phyloP scores from a whole-genome alignment of 2,888 invertebrate species.

The Dryadula phaetusa region DNA sequence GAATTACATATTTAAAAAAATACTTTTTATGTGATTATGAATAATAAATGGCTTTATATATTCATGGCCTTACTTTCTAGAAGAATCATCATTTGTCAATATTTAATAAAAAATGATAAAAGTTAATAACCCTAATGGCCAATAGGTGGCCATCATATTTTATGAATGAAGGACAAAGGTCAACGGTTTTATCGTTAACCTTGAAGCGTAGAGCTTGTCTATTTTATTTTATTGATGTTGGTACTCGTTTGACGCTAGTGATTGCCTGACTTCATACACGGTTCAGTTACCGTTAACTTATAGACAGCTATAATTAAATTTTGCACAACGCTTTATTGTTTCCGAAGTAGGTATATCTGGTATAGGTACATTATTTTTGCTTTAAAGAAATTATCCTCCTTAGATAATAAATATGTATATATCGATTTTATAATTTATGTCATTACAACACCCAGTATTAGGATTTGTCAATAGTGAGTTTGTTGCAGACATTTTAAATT shows the following conservation, averaged over 20 bases:
- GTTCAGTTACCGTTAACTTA: constrained; percentile 4
- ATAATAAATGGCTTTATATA: neutral
- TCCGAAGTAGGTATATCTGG: neutral
- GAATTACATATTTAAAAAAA: no score
- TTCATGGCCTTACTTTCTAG: neutral
- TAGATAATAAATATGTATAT: no score
- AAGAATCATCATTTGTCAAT: neutral
- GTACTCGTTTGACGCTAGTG: constrained; percentile 2
- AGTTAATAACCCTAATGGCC: neutral
- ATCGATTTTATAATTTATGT: no score
- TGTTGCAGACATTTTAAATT: no score
- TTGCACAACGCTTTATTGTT: neutral
- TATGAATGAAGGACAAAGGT: constrained; percentile 22
- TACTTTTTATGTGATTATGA: no score
- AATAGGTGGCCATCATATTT: constrained; percentile 2
- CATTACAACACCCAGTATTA: no score
- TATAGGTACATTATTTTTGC: neutral
- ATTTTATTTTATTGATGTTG: constrained; percentile 17
- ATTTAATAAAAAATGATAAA: neutral
- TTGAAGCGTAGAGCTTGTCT: constrained; percentile 1
- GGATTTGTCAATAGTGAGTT: no score
- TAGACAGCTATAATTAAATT: neutral
- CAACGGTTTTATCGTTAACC: constrained; percentile 16
- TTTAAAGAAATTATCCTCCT: neutral
- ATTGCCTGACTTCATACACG: constrained; percentile 6